Conservation (phyloP, 2,888 invertebrate species). For the Drosophila robusta region DNA sequence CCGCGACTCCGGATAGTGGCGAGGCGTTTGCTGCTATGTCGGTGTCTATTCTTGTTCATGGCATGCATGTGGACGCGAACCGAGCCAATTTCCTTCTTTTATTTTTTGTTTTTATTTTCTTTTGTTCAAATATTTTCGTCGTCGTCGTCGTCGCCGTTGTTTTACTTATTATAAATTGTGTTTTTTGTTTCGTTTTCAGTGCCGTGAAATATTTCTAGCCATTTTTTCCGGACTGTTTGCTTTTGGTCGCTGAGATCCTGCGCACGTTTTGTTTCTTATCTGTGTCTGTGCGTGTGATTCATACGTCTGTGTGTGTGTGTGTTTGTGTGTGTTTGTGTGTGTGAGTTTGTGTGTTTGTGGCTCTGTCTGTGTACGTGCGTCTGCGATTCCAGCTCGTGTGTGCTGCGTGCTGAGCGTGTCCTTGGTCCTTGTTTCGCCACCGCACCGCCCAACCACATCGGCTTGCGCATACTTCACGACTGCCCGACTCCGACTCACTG, state of each 20-base stretch:
- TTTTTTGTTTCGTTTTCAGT: slow-evolving; percentile 54
- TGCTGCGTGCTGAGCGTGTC: slow-evolving; percentile 36
- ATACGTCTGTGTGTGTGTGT: too few species aligned
- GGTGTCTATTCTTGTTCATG: slow-evolving; percentile 33
- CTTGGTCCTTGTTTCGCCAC: slow-evolving; percentile 68
- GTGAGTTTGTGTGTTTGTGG: slow-evolving; percentile 18
- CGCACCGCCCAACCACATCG: slow-evolving; percentile 69
- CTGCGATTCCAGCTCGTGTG: slow-evolving; percentile 23
- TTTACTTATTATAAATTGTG: slow-evolving; percentile 57
- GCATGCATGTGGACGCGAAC: slow-evolving; percentile 26
- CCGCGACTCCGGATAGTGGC: slow-evolving; percentile 25
- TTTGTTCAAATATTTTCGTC: slow-evolving; percentile 12
- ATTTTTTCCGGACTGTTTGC: slow-evolving; percentile 79
- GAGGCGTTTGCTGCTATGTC: slow-evolving; percentile 14
- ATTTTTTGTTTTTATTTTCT: slow-evolving; percentile 11
- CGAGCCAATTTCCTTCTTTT: slow-evolving; percentile 31
- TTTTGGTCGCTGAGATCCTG: slow-evolving; percentile 73
- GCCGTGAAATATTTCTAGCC: slow-evolving; percentile 72
- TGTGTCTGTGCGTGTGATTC: slow-evolving; percentile 21
- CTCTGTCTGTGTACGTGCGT: slow-evolving; percentile 17
- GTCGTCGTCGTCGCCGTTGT: slow-evolving; percentile 37
- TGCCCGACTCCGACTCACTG: slow-evolving; percentile 51
- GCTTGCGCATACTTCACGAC: slow-evolving; percentile 54
- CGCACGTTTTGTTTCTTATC: slow-evolving; percentile 77
- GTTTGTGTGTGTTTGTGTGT: slow-evolving; percentile 25